Evolutionary conservation across 1,140 invertebrate species (phyloP).

Genomic region (Pseudomyrmex gracilis): DNA sequence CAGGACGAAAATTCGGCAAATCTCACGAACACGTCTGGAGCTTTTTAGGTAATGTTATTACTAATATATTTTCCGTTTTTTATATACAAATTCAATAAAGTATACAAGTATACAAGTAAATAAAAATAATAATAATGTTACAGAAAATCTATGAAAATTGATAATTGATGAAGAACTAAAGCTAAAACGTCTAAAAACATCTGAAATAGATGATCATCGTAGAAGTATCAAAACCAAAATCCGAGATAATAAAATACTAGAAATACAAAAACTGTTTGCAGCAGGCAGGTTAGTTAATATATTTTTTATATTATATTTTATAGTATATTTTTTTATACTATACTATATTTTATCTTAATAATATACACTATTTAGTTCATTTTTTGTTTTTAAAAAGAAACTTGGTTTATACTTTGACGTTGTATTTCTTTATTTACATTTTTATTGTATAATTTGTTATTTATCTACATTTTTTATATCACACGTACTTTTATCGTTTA

Average conservation of each 20-base stretch:
- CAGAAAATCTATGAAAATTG: conserved; percentile 1
- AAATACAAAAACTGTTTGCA: neutral
- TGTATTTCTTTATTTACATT: no score
- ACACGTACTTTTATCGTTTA: no score
- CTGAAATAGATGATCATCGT: neutral
- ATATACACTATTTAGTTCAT: neutral
- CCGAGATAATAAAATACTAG: conserved; percentile 10
- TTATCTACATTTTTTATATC: no score
- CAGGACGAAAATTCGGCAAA: conserved; percentile 3
- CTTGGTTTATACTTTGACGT: no score
- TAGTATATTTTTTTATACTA: neutral
- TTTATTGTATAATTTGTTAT: no score
- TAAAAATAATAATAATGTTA: no score
- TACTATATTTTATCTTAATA: neutral
- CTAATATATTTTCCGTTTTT: neutral
- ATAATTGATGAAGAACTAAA: conserved; percentile 17
- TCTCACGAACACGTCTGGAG: neutral
- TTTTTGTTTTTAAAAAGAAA: no score
- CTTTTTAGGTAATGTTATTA: conserved; percentile 7
- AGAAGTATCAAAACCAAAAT: conserved; percentile 2
- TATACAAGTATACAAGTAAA: neutral
- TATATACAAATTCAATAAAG: no score
- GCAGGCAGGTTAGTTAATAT: conserved; percentile 13
- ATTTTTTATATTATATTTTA: neutral
- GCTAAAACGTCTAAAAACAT: neutral